Conservation (phyloP, 2,113 vertebrate genomes). For the Anguilla japonica region DNA sequence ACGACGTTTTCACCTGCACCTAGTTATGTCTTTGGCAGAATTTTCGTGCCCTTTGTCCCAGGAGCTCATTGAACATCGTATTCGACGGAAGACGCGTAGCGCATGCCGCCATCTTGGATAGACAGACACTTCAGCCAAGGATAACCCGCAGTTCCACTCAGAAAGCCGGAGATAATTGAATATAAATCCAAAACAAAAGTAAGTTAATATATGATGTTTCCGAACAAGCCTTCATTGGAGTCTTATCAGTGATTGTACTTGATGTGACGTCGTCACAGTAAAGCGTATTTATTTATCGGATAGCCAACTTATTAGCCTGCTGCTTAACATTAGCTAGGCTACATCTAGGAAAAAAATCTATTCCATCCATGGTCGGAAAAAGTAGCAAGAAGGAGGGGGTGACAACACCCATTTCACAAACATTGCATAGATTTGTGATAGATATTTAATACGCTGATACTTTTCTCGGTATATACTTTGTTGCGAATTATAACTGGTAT, state of each 20-base stretch:
- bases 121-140: constrained; percentile 13
- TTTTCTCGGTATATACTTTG: neutral
- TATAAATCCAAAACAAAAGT: neutral
- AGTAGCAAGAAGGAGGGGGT: neutral
- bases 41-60: constrained; percentile 9
- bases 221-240: neutral
- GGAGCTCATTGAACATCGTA: neutral
- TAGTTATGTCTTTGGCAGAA: neutral
- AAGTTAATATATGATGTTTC: neutral
- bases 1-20: neutral
- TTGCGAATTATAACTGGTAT: neutral
- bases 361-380: neutral
- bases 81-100: constrained; percentile 18
- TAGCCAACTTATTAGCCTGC: neutral
- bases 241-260: neutral
- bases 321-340: neutral
- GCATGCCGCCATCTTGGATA: constrained; percentile 26
- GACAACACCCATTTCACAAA: neutral
- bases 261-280: neutral
- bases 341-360: neutral
- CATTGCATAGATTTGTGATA: neutral
- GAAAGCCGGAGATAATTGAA: neutral
- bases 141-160: neutral
- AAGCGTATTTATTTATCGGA: neutral
- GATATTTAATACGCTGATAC: neutral